Evolutionary conservation across 2,888 invertebrate species (phyloP).

Genomic region (Anodontia alba): DNA sequence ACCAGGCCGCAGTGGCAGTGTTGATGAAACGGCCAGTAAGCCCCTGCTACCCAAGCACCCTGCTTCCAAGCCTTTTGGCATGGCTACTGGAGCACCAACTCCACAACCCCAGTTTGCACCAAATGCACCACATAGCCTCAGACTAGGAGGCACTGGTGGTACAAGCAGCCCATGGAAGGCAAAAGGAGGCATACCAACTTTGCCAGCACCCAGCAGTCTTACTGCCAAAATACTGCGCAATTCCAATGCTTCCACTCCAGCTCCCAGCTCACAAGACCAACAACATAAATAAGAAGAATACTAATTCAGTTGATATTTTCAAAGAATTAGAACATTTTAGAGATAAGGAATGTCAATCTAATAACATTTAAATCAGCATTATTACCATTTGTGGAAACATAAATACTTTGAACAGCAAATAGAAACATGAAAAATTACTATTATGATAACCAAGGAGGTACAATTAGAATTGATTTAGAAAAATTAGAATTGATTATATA

Average conservation of each 20-base stretch:
- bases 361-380: no score
- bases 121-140: constrained; percentile 37
- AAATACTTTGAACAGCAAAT: no score
- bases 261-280: neutral
- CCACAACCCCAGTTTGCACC: constrained; percentile 40
- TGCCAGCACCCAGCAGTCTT: constrained; percentile 19
- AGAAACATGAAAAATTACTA: no score
- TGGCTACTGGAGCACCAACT: constrained; percentile 4
- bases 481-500: no score
- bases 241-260: neutral
- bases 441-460: no score
- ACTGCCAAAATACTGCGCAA: constrained; percentile 12
- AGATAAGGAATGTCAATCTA: no score
- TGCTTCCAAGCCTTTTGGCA: neutral
- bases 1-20: constrained; percentile 5
- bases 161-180: constrained; percentile 33
- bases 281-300: neutral
- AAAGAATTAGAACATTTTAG: no score
- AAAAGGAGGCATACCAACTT: neutral
- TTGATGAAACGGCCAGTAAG: neutral
- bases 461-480: no score
- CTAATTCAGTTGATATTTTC: neutral
- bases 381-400: no score
- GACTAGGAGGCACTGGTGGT: constrained; percentile 9
- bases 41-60: no score